A percentile compares a stretch with the other conserved stretches of the same genome.
phyloP scores from a whole-genome alignment of 2,797 vertebrate genomes.

The Pipistrellus kuhlii region DNA sequence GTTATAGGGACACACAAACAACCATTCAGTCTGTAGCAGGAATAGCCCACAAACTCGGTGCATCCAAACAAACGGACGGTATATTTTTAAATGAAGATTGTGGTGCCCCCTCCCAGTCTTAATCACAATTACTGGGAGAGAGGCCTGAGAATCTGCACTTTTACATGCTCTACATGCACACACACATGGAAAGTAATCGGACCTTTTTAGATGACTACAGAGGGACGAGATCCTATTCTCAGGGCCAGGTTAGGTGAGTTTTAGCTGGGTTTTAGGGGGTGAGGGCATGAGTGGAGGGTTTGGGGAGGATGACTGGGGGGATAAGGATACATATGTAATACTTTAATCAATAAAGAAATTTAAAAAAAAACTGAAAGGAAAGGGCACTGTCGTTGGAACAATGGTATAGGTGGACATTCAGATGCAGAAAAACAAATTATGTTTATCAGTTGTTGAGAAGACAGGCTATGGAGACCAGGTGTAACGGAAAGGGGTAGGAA shows the following conservation, averaged over 20 bases:
- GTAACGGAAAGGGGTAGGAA: neutral
- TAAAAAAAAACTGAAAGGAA: neutral
- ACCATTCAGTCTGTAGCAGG: neutral
- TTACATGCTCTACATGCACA: neutral
- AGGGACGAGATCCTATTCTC: neutral
- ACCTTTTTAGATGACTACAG: neutral
- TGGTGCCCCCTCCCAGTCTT: neutral
- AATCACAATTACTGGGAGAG: neutral
- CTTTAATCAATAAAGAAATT: too few relatives aligned
- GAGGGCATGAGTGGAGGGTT: too few relatives aligned
- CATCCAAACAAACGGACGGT: neutral
- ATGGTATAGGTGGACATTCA: neutral
- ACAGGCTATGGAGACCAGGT: neutral
- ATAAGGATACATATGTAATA: too few relatives aligned
- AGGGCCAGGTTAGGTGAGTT: neutral
- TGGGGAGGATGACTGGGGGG: too few relatives aligned
- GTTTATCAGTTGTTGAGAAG: neutral
- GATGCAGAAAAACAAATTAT: neutral
- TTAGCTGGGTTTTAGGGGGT: neutral
- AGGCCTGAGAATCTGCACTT: neutral
- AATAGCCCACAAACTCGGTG: neutral
- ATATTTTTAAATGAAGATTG: neutral
- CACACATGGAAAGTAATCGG: neutral
- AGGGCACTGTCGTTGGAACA: neutral
- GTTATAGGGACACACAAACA: neutral